Evolutionary conservation across 2,888 invertebrate species (phyloP).

Genomic region (Drosophila suboccidentalis): DNA sequence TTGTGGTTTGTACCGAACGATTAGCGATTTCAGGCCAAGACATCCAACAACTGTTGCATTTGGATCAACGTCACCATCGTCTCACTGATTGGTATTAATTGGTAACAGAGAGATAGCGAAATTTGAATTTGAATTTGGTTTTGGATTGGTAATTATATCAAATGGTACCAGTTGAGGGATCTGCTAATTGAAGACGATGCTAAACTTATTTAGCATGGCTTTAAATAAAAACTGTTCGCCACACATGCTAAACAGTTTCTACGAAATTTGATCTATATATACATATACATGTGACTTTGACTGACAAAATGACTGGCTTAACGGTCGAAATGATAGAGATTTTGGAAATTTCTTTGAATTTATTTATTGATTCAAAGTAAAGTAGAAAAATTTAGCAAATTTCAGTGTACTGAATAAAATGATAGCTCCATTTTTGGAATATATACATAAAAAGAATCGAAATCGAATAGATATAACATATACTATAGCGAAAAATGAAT

Average conservation of each 20-base stretch:
- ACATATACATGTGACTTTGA: background rate
- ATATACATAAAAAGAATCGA: too few species aligned
- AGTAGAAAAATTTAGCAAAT: background rate
- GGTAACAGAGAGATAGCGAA: conserved; percentile 33
- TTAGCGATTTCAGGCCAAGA: conserved; percentile 62
- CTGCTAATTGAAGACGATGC: conserved; percentile 63
- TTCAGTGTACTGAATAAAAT: too few species aligned
- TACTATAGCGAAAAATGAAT: too few species aligned
- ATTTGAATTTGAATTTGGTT: conserved; percentile 6
- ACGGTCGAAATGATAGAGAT: background rate
- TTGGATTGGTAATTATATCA: conserved; percentile 49
- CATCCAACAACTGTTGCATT: conserved; percentile 67
- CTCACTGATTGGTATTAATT: conserved; percentile 70
- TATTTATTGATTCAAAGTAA: background rate
- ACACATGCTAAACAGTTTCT: conserved; percentile 56
- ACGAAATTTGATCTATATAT: conserved; percentile 6
- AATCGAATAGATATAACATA: too few species aligned
- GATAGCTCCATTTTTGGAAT: too few species aligned
- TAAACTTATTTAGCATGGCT: conserved; percentile 41
- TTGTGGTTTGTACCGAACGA: conserved; percentile 57
- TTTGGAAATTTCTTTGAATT: background rate
- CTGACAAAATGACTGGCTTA: background rate
- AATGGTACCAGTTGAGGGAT: conserved; percentile 75
- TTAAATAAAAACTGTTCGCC: conserved; percentile 41
- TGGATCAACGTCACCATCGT: conserved; percentile 25